These are phyloP conservation scores for Oryctes rhinoceros DNA, from an alignment of 1,140 invertebrate genomes.

Conservation along the genomic window DNA sequence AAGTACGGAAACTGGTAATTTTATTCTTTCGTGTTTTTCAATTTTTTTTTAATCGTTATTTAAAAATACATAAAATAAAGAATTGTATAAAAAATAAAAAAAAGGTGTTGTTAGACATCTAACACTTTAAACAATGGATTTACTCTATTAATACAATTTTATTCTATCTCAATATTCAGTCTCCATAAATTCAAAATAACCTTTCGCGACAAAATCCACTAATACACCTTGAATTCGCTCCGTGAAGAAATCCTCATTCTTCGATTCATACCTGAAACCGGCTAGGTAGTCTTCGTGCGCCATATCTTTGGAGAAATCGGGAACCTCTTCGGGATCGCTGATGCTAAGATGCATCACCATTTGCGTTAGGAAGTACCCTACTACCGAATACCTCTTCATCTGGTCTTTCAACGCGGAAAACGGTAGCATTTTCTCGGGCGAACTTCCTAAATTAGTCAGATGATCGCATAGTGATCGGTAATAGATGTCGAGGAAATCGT, in stretches of 20 bases:
- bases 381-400: slow-evolving; percentile 39
- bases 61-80: no score
- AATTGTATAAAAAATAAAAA: no score
- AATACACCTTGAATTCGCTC: slow-evolving; percentile 35
- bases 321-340: slow-evolving; percentile 2
- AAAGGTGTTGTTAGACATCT: no score
- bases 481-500: slow-evolving; percentile 65
- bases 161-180: no score
- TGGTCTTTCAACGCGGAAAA: slow-evolving; percentile 36
- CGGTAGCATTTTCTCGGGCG: slow-evolving; percentile 62
- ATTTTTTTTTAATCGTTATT: no score
- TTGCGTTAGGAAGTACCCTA: slow-evolving; percentile 37
- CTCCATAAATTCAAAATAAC: slow-evolving; percentile 34
- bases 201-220: slow-evolving; percentile 20
- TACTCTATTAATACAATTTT: no score
- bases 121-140: no score
- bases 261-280: not conserved
- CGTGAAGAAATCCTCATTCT: slow-evolving; percentile 29
- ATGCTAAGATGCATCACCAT: slow-evolving; percentile 27
- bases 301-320: not conserved
- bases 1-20: no score
- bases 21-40: no score
- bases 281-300: slow-evolving; percentile 4
- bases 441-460: slow-evolving; percentile 59
- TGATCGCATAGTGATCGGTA: slow-evolving; percentile 62